Evolutionary conservation across 2,888 invertebrate species (phyloP).

Genomic region (Sialis lutaria): DNA sequence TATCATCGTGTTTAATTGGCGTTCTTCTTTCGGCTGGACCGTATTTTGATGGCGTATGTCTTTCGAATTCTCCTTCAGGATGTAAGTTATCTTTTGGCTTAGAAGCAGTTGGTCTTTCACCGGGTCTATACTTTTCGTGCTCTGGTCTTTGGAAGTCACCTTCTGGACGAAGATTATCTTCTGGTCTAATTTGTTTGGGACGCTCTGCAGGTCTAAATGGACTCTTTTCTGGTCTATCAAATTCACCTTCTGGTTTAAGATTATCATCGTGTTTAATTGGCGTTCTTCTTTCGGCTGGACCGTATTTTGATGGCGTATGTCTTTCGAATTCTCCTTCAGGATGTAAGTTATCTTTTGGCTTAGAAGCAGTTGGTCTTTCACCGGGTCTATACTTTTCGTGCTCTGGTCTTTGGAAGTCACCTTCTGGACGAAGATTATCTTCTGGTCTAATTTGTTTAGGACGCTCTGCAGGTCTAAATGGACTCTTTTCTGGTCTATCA

Average conservation of each 20-base stretch:
- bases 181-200: conserved; percentile 14
- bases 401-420: conserved; percentile 33
- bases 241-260: conserved; percentile 24
- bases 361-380: conserved; percentile 21
- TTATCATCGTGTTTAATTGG: conserved; percentile 40
- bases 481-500: conserved; percentile 19
- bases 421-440: conserved; percentile 36
- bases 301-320: conserved; percentile 36
- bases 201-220: conserved; percentile 18
- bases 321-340: conserved; percentile 30
- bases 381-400: conserved; percentile 19
- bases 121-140: conserved; percentile 22
- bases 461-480: conserved; percentile 24
- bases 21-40: conserved; percentile 19
- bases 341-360: conserved; percentile 30
- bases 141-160: conserved; percentile 30
- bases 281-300: conserved; percentile 31
- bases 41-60: conserved; percentile 22
- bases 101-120: conserved; percentile 25
- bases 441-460: conserved; percentile 25
- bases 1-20: conserved; percentile 27
- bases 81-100: conserved; percentile 35
- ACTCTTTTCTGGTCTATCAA: conserved; percentile 22
- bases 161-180: conserved; percentile 27
- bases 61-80: conserved; percentile 35